Conservation (phyloP, 2,888 invertebrate genomes). For the Lordiphosa fenestrarum region DNA sequence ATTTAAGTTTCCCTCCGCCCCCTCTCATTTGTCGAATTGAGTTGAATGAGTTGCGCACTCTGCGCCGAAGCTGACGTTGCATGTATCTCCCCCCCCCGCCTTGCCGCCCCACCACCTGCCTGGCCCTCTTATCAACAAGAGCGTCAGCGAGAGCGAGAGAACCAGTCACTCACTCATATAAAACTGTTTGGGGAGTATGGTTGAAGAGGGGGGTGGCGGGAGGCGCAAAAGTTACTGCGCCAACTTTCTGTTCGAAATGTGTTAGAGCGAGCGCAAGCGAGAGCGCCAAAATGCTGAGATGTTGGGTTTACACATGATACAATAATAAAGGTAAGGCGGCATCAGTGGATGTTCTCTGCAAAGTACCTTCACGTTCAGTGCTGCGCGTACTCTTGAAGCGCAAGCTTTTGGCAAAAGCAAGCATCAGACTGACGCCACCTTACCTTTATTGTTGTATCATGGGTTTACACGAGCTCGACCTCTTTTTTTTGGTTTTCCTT, state of each 20-base stretch:
- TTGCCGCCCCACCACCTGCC: background rate
- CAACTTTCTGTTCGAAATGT: slow-evolving; percentile 55
- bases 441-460: too few relatives aligned
- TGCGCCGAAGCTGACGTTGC: slow-evolving; percentile 40
- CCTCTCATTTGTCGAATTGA: slow-evolving; percentile 60
- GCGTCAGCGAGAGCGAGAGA: slow-evolving; percentile 46
- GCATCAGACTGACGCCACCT: too few relatives aligned
- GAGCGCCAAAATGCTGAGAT: slow-evolving; percentile 46
- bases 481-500: slow-evolving; percentile 47
- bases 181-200: background rate
- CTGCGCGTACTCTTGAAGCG: too few relatives aligned
- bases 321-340: too few relatives aligned
- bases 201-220: slow-evolving; percentile 8
- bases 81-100: slow-evolving; percentile 1
- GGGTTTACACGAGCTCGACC: slow-evolving; percentile 75
- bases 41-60: slow-evolving; percentile 74
- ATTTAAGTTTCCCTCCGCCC: slow-evolving; percentile 67
- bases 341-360: too few relatives aligned
- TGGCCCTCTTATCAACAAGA: slow-evolving; percentile 42
- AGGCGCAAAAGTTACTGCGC: slow-evolving; percentile 52
- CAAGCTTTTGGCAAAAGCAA: too few relatives aligned
- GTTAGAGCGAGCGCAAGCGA: slow-evolving; percentile 69
- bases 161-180: slow-evolving; percentile 27
- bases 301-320: slow-evolving; percentile 74
- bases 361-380: too few relatives aligned